Conservation (phyloP, 2,113 vertebrate species). For the human region GRCh38 chr22:49726001-49726500, state of each 20-base stretch:
- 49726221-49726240: not conserved
- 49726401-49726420: too few species aligned
- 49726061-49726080: not conserved
- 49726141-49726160: not conserved
- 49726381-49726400: too few species aligned
- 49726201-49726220: not conserved
- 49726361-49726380: too few species aligned
- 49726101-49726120: not conserved
- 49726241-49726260: not conserved
- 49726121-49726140: not conserved
- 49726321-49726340: too few species aligned
- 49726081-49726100: not conserved
- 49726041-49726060: not conserved
- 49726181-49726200: too few species aligned
- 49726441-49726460: too few species aligned
- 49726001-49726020: not conserved
- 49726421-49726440: too few species aligned
- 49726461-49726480: too few species aligned
- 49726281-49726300: not conserved
- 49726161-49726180: not conserved
- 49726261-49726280: not conserved
- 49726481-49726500: too few species aligned
- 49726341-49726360: too few species aligned
- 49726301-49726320: accelerated
- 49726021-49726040: not conserved